Evolutionary conservation across 1,140 invertebrate species (phyloP).

Genomic region (Gonioctena quinquepunctata): DNA sequence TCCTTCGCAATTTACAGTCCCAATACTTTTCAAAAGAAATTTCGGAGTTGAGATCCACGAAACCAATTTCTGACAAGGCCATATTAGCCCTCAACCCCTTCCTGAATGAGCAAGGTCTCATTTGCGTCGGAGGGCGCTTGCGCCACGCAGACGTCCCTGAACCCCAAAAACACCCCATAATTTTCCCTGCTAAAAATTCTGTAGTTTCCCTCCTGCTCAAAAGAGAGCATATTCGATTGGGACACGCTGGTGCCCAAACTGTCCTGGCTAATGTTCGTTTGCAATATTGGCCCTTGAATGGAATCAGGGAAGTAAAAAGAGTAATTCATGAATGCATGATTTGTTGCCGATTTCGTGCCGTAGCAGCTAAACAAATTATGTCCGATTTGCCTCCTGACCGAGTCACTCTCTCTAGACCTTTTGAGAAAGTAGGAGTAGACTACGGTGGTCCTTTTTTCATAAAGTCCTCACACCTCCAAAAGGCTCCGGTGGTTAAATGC

Average conservation of each 20-base stretch:
- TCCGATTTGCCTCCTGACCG: neutral
- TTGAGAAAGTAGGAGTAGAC: constrained; percentile 13
- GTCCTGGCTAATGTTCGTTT: neutral
- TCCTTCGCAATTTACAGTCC: neutral
- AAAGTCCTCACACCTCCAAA: constrained; percentile 5
- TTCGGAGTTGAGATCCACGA: neutral
- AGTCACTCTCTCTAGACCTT: constrained; percentile 1
- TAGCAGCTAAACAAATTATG: neutral
- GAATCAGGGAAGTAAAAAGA: neutral
- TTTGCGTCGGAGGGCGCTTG: constrained; percentile 43
- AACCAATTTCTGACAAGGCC: neutral
- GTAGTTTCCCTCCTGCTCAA: constrained; percentile 4
- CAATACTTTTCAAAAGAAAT: constrained; percentile 14
- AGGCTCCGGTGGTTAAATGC: neutral
- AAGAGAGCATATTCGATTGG: neutral
- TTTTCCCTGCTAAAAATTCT: constrained; percentile 6
- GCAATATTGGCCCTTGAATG: constrained; percentile 22
- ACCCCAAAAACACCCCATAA: constrained; percentile 1
- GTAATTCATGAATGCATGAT: constrained; percentile 1
- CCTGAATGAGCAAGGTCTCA: constrained; percentile 32
- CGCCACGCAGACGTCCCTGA: neutral
- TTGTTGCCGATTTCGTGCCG: neutral
- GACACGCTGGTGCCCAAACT: constrained; percentile 5
- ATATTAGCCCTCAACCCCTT: constrained; percentile 18
- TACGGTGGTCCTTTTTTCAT: constrained; percentile 9